Percentiles rank a stretch among this genome's conserved stretches.
phyloP scores from a whole-genome alignment of 2,113 vertebrate species.

The Capreolus pygargus region DNA sequence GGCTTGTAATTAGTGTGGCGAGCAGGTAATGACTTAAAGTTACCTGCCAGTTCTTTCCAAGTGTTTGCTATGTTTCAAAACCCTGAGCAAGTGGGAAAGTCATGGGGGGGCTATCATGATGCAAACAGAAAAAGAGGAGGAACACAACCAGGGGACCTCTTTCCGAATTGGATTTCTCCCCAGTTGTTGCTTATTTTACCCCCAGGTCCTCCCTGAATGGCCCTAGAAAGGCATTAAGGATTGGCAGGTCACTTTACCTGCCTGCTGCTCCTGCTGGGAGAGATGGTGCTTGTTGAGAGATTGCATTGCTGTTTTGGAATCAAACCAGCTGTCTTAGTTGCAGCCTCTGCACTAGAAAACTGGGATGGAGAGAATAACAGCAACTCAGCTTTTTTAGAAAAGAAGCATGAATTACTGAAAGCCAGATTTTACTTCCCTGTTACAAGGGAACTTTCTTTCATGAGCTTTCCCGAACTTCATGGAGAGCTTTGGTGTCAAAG shows the following conservation, averaged over 20 bases:
- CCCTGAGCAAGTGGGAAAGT: conserved; percentile 41
- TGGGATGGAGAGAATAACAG: conserved; percentile 9
- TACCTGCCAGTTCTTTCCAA: conserved; percentile 72
- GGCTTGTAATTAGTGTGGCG: conserved; percentile 68
- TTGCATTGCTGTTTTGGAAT: conserved; percentile 56
- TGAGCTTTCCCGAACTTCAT: background rate
- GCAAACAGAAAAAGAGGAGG: conserved; percentile 20
- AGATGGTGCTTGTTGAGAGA: conserved; percentile 55
- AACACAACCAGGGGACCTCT: background rate
- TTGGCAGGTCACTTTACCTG: conserved; percentile 72
- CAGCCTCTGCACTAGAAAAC: conserved; percentile 36
- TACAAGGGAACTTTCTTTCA: background rate
- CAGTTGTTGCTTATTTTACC: conserved; percentile 44
- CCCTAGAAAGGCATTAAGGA: conserved; percentile 31
- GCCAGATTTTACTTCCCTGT: conserved; percentile 32
- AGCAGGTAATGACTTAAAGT: conserved; percentile 70
- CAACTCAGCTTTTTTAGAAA: conserved; percentile 36
- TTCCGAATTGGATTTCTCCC: background rate
- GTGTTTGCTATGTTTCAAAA: conserved; percentile 54
- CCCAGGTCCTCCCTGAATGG: background rate
- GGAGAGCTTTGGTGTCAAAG: background rate
- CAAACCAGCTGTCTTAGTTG: conserved; percentile 44
- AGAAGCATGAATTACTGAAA: conserved; percentile 44
- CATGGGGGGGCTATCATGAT: background rate
- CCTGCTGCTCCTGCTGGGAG: conserved; percentile 43